phyloP scores from a whole-genome alignment of 2,888 invertebrate genomes.

The Phlogophora meticulosa region DNA sequence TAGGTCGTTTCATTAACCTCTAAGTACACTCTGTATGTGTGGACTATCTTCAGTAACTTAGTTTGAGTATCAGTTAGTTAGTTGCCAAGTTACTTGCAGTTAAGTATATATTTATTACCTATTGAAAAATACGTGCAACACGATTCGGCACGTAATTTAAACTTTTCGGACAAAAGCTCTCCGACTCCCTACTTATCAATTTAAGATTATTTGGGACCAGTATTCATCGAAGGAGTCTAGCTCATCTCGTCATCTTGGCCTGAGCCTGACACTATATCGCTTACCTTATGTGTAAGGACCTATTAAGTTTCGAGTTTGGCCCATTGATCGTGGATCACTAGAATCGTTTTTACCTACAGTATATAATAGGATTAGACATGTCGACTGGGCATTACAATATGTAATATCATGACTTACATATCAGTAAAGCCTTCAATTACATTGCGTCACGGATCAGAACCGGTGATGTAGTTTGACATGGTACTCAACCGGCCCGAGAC shows the following conservation, averaged over 20 bases:
- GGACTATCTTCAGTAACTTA: background rate
- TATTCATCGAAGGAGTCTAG: too few species aligned
- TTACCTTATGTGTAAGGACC: too few species aligned
- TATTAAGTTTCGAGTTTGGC: too few species aligned
- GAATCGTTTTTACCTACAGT: background rate
- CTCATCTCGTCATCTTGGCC: too few species aligned
- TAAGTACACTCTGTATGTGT: background rate
- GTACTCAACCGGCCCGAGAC: slow-evolving; percentile 39
- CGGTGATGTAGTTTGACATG: slow-evolving; percentile 37
- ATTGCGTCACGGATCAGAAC: slow-evolving; percentile 49
- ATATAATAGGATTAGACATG: slow-evolving; percentile 47
- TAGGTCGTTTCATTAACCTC: background rate
- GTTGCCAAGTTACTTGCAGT: background rate
- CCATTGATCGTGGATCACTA: too few species aligned
- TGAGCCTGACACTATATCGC: too few species aligned
- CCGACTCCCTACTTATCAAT: too few species aligned
- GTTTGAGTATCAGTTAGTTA: background rate
- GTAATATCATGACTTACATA: slow-evolving; percentile 51
- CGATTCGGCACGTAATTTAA: too few species aligned
- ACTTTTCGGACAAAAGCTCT: too few species aligned
- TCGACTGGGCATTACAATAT: slow-evolving; percentile 48
- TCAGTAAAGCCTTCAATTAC: slow-evolving; percentile 37
- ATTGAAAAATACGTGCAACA: too few species aligned
- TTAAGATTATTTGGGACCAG: too few species aligned
- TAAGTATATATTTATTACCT: too few species aligned